phyloP scores from a whole-genome alignment of 2,797 vertebrate genomes.

The Hypotaenidia philippensis region DNA sequence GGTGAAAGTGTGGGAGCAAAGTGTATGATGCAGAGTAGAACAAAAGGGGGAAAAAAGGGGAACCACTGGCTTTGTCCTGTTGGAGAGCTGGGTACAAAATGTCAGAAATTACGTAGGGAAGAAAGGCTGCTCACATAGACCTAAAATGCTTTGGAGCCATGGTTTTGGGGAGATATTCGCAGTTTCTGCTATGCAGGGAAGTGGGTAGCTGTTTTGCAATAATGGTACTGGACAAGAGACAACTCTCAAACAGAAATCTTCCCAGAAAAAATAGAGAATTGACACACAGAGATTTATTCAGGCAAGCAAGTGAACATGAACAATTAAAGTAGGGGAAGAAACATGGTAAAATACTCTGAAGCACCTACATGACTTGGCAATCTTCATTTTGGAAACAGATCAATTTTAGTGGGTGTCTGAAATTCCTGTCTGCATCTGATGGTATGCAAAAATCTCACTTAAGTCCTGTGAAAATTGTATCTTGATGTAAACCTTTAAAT shows the following conservation, averaged over 20 bases:
- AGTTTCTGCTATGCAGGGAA: background rate
- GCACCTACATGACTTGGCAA: slow-evolving; percentile 27
- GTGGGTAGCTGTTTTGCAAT: background rate
- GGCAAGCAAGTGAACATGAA: background rate
- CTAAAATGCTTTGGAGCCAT: background rate
- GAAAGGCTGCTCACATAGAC: accelerated
- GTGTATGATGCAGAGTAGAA: no score
- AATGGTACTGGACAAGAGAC: background rate
- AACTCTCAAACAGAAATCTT: background rate
- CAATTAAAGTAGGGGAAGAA: background rate
- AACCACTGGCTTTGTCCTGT: accelerated
- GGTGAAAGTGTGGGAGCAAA: background rate
- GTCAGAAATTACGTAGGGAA: background rate
- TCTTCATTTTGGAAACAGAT: slow-evolving; percentile 9
- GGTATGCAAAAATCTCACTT: background rate
- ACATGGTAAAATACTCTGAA: background rate
- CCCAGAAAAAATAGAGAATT: background rate
- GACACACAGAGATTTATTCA: background rate
- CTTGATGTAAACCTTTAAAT: background rate
- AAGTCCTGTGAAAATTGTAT: background rate
- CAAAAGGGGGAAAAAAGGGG: accelerated
- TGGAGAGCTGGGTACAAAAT: background rate
- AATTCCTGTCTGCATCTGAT: background rate
- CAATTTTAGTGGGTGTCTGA: slow-evolving; percentile 11
- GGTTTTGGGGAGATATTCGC: background rate